Conservation (phyloP, 2,888 invertebrate species). For the Anorthoa munda region DNA sequence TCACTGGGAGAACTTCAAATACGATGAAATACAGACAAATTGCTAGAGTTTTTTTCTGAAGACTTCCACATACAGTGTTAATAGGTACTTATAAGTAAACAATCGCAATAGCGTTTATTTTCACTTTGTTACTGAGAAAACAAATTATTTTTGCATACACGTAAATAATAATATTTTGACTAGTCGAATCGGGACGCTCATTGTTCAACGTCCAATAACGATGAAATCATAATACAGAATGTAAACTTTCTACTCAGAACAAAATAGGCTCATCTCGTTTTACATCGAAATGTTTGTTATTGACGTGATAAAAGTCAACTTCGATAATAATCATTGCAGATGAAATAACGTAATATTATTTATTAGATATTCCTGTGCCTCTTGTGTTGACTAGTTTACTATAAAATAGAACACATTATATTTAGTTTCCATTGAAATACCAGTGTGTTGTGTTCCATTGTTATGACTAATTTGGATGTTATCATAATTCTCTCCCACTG, state of each 20-base stretch:
- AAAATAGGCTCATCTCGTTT: background rate
- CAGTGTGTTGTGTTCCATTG: conserved; percentile 4
- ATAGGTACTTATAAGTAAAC: background rate
- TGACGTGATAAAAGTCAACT: background rate
- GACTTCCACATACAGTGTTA: background rate
- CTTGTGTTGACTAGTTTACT: conserved; percentile 20
- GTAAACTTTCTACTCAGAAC: conserved; percentile 12
- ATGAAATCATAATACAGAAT: conserved; percentile 5
- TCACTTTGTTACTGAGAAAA: background rate
- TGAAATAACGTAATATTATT: background rate
- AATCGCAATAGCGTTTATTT: conserved; percentile 14
- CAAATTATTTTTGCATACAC: conserved; percentile 10
- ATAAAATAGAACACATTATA: background rate
- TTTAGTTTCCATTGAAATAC: background rate
- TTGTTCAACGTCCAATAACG: background rate
- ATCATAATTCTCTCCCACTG: conserved; percentile 5
- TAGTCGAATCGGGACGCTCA: conserved; percentile 4
- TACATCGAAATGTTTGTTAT: background rate
- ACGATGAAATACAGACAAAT: background rate
- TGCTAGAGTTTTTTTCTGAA: background rate
- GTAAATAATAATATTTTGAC: conserved; percentile 5
- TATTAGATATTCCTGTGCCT: background rate
- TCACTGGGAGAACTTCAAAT: background rate
- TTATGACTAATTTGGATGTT: conserved; percentile 17
- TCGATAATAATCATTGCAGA: background rate